These are phyloP conservation scores for Napeogenes inachia DNA, from an alignment of 2,888 invertebrate genomes.

Conservation along the genomic window DNA sequence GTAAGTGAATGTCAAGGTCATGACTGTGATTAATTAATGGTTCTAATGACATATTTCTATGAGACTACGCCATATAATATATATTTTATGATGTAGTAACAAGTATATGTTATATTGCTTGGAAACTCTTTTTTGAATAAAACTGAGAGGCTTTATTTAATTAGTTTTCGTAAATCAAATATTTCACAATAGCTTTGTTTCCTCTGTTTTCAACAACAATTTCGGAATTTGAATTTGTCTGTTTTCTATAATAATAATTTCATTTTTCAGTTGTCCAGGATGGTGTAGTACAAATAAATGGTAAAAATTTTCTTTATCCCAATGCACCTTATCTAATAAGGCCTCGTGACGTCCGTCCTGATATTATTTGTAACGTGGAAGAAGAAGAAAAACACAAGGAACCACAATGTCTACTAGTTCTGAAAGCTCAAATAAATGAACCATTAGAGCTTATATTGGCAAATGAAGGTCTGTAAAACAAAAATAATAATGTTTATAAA, in stretches of 20 bases:
- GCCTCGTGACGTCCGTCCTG: constrained; percentile 55
- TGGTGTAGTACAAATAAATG: constrained; percentile 76
- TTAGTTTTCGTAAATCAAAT: neutral
- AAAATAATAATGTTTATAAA: too few species aligned
- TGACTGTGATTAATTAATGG: too few species aligned
- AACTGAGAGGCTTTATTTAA: constrained; percentile 30
- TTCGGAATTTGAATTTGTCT: neutral
- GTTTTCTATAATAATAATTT: neutral
- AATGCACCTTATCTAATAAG: constrained; percentile 77
- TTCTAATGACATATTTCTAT: too few species aligned
- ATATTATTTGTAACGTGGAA: constrained; percentile 58
- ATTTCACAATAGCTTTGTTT: neutral
- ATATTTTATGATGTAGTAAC: constrained; percentile 5
- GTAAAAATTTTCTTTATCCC: constrained; percentile 78
- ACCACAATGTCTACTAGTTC: constrained; percentile 75
- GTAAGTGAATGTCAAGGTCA: constrained; percentile 45
- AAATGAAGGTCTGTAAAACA: constrained; percentile 73
- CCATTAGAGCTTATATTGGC: constrained; percentile 78
- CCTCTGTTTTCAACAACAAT: neutral
- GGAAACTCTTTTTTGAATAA: constrained; percentile 15
- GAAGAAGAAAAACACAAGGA: constrained; percentile 50
- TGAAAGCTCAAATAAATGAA: constrained; percentile 68
- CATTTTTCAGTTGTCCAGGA: constrained; percentile 48
- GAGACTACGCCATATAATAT: neutral
- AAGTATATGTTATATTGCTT: too few species aligned